phyloP scores from a whole-genome alignment of 2,113 vertebrate species.

The Oplegnathus fasciatus region DNA sequence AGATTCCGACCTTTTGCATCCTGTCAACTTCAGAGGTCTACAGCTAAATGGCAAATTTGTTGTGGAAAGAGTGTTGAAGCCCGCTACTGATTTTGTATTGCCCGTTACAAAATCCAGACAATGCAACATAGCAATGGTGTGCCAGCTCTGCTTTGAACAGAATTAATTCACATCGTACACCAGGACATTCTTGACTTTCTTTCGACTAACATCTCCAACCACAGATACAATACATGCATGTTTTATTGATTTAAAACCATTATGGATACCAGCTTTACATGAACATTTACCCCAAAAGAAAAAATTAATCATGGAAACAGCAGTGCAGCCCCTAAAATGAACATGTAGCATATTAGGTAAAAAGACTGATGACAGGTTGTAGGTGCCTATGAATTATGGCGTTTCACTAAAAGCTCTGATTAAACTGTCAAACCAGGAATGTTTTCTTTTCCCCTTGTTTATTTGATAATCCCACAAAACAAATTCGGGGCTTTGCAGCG shows the following conservation, averaged over 20 bases:
- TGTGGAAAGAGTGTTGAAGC: not conserved
- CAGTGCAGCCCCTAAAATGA: not conserved
- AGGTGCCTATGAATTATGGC: not conserved
- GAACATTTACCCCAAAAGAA: not conserved
- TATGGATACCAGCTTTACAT: not conserved
- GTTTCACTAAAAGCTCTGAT: not conserved
- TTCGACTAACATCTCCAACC: not conserved
- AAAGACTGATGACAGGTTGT: not conserved
- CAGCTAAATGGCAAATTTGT: conserved; percentile 6
- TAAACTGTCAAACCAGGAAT: not conserved
- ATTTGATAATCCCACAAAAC: conserved; percentile 16
- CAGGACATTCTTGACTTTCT: not conserved
- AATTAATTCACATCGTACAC: not conserved
- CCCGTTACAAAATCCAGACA: not conserved
- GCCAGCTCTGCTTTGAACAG: not conserved
- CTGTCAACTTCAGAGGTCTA: not conserved
- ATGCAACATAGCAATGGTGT: not conserved
- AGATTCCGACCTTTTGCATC: not conserved
- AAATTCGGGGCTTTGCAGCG: not conserved
- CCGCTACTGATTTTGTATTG: not conserved
- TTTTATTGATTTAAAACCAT: not conserved
- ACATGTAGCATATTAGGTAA: not conserved
- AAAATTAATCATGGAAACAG: not conserved
- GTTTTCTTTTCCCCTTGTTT: conserved; percentile 6
- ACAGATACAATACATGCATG: not conserved